phyloP scores from a whole-genome alignment of 2,888 invertebrate species.

The Dryomyza anilis region DNA sequence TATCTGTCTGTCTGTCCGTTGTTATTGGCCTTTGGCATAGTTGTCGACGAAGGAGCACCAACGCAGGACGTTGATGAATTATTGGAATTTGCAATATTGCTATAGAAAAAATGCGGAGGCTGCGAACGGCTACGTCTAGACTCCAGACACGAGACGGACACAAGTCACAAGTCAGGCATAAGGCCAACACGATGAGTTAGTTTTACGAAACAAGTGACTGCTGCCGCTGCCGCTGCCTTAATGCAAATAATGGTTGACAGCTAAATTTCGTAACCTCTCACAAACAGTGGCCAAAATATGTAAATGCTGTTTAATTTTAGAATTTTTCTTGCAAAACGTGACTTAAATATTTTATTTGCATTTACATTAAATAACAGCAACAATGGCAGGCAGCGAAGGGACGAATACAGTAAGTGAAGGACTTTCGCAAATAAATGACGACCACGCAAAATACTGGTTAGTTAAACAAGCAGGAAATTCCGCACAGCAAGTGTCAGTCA shows the following conservation, averaged over 20 bases:
- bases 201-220: neutral
- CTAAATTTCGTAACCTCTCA: neutral
- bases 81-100: slow-evolving; percentile 9
- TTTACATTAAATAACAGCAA: neutral
- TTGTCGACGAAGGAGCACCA: neutral
- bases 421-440: slow-evolving; percentile 10
- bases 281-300: neutral
- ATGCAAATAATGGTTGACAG: too few relatives aligned
- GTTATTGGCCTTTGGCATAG: too few relatives aligned
- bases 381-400: neutral
- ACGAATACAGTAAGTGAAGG: neutral
- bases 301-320: neutral
- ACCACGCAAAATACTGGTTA: slow-evolving; percentile 12
- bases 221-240: neutral
- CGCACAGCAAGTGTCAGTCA: neutral
- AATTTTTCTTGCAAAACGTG: slow-evolving; percentile 1
- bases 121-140: too few relatives aligned
- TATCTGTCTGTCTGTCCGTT: too few relatives aligned
- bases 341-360: slow-evolving; percentile 11
- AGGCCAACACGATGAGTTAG: neutral
- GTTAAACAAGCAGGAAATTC: slow-evolving; percentile 4
- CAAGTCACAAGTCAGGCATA: neutral
- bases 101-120: neutral
- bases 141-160: neutral
- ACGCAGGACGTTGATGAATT: neutral